Percentiles rank a stretch among this genome's conserved stretches.
These are phyloP conservation scores for Gobiocypris rarus DNA, from an alignment of 2,113 vertebrate species.

Conservation along the genomic window DNA sequence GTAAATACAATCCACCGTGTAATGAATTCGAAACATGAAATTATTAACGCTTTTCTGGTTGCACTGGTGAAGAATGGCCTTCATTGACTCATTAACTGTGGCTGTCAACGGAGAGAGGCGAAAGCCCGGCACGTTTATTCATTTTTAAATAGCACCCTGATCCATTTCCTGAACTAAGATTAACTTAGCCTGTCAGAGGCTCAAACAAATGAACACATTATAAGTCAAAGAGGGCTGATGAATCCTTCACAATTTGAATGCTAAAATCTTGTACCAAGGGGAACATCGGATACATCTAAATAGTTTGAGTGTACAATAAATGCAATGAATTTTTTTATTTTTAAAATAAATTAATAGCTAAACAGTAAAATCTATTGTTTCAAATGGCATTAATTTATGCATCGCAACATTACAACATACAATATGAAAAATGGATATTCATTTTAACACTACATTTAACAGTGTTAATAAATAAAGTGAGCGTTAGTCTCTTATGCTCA, in stretches of 20 bases:
- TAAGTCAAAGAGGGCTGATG: conserved; percentile 49
- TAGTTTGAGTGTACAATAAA: not conserved
- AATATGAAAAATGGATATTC: too few relatives aligned
- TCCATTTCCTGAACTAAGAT: conserved; percentile 71
- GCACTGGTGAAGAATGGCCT: conserved; percentile 73
- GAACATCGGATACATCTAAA: not conserved
- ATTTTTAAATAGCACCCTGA: conserved; percentile 70
- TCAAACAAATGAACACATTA: conserved; percentile 66
- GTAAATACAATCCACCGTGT: conserved; percentile 63
- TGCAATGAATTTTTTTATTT: not conserved
- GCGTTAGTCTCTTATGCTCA: too few relatives aligned
- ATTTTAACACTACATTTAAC: too few relatives aligned
- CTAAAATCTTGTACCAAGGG: not conserved
- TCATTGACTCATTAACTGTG: conserved; percentile 74
- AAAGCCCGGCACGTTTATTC: conserved; percentile 66
- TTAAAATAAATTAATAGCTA: too few relatives aligned
- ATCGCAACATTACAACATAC: too few relatives aligned
- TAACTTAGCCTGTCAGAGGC: conserved; percentile 56
- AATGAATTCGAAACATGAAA: conserved; percentile 74
- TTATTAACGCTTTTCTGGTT: conserved; percentile 63
- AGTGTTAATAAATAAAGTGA: too few relatives aligned
- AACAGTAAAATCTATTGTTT: too few relatives aligned
- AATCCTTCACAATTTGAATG: conserved; percentile 34
- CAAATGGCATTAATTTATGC: too few relatives aligned
- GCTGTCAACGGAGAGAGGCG: conserved; percentile 57